phyloP scores from a whole-genome alignment of 2,888 invertebrate genomes.

The Steinernema hermaphroditum region DNA sequence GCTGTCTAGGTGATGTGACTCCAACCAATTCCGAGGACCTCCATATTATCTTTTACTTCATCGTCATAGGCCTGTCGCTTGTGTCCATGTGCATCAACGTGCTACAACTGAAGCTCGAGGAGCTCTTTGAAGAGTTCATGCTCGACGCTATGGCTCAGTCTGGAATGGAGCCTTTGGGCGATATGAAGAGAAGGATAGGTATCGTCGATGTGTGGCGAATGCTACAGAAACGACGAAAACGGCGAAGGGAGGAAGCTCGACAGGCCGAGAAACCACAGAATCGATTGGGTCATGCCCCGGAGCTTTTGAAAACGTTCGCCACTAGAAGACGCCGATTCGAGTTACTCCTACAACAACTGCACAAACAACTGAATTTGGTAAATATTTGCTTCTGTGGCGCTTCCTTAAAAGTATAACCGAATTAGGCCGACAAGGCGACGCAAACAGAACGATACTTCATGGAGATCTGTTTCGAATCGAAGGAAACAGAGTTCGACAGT shows the following conservation, averaged over 20 bases:
- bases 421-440: constrained; percentile 38
- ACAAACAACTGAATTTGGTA: constrained; percentile 11
- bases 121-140: constrained; percentile 55
- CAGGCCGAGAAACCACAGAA: background rate
- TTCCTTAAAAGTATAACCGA: constrained; percentile 21
- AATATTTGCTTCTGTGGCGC: background rate
- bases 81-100: constrained; percentile 55
- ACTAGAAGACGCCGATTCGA: constrained; percentile 1
- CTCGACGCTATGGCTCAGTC: constrained; percentile 63
- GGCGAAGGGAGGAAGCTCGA: constrained; percentile 39
- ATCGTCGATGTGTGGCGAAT: constrained; percentile 62
- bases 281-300: background rate
- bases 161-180: constrained; percentile 14
- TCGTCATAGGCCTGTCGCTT: constrained; percentile 64
- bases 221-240: constrained; percentile 55
- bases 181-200: constrained; percentile 44
- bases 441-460: constrained; percentile 42
- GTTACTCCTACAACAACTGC: constrained; percentile 15
- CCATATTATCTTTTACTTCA: constrained; percentile 60
- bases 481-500: constrained; percentile 7
- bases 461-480: constrained; percentile 21
- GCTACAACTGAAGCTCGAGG: constrained; percentile 51
- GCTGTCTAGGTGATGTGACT: constrained; percentile 62
- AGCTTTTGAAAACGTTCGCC: background rate
- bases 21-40: constrained; percentile 64